Percentiles rank a stretch among this genome's conserved stretches.
These are phyloP conservation scores for Uria lomvia DNA, from an alignment of 2,113 vertebrate genomes.

Conservation along the genomic window DNA sequence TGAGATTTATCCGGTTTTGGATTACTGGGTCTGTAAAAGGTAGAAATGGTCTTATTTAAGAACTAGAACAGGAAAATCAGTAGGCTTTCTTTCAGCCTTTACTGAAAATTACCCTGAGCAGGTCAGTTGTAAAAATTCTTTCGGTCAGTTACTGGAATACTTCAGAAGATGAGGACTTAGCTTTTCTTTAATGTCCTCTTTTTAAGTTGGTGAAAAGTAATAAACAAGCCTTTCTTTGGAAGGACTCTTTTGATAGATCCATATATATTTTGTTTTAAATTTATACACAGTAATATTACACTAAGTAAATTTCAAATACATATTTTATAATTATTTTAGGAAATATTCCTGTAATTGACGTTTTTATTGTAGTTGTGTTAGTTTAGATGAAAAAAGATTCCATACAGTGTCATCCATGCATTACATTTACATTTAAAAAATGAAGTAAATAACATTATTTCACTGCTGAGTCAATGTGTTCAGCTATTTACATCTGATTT, in stretches of 20 bases:
- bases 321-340: neutral
- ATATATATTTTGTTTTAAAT: neutral
- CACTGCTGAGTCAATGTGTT: neutral
- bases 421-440: neutral
- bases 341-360: neutral
- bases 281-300: neutral
- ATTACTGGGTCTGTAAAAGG: neutral
- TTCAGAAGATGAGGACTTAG: neutral
- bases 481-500: neutral
- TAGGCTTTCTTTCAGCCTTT: neutral
- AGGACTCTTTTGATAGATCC: neutral
- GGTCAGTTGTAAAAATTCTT: neutral
- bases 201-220: neutral
- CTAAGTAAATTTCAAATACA: neutral
- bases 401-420: neutral
- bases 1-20: neutral
- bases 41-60: neutral
- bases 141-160: neutral
- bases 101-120: neutral
- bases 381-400: neutral
- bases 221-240: neutral
- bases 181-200: neutral
- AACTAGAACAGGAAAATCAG: neutral
- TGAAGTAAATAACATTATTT: neutral
- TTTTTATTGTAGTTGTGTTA: neutral